These are phyloP conservation scores for Drosophila triauraria DNA, from an alignment of 1,140 invertebrate species.

Conservation along the genomic window DNA sequence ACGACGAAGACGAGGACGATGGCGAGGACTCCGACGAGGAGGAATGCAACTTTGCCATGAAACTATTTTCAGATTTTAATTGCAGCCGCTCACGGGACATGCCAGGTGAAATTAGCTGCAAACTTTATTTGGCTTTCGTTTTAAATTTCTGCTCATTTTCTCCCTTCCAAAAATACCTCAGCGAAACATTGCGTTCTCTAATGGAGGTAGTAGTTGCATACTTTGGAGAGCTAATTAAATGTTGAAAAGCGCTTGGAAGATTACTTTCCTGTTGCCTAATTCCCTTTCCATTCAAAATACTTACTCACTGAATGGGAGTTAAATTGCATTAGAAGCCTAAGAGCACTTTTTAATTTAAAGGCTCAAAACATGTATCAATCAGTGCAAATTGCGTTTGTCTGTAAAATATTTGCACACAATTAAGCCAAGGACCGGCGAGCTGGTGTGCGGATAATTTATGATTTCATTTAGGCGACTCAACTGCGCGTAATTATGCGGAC, in stretches of 20 bases:
- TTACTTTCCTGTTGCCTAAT: background rate
- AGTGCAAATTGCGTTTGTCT: constrained; percentile 45
- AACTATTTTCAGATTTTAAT: constrained; percentile 75
- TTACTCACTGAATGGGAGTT: background rate
- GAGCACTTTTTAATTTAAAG: constrained; percentile 6
- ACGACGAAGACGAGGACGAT: constrained; percentile 9
- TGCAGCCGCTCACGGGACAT: constrained; percentile 45
- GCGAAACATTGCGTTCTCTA: constrained; percentile 9
- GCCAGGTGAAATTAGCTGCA: constrained; percentile 56
- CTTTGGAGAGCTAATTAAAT: constrained; percentile 10
- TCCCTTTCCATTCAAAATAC: constrained; percentile 1
- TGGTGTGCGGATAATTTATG: constrained; percentile 71
- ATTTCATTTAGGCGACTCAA: constrained; percentile 79
- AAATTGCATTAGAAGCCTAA: background rate
- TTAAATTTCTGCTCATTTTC: constrained; percentile 12
- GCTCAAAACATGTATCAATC: constrained; percentile 50
- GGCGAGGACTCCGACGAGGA: constrained; percentile 3
- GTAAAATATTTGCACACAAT: constrained; percentile 76
- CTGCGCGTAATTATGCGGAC: constrained; percentile 73
- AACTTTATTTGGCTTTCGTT: constrained; percentile 62
- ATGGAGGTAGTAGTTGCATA: constrained; percentile 26
- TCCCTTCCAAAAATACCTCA: constrained; percentile 6
- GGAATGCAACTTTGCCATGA: constrained; percentile 43
- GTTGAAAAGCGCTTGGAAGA: background rate
- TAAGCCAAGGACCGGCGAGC: constrained; percentile 56